Base-by-base conservation (phyloP, 1,140 invertebrate species). In the Camponotus floridanus region DNA sequence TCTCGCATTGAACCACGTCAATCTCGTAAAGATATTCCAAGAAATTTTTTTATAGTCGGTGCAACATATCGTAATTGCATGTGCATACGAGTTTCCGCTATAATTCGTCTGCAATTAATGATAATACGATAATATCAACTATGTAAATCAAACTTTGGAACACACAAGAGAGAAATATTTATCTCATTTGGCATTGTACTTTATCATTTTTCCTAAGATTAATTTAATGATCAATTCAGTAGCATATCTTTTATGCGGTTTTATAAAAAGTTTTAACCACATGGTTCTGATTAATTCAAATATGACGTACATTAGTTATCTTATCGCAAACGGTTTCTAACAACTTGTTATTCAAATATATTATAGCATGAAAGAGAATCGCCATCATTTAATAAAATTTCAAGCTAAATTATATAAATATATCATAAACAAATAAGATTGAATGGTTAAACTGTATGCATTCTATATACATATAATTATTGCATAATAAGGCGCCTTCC, bases 211-310 rank as follows among this genome's bases (percentile, higher is more conserved):
- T 62, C n/a, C 4, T 1, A 31, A 78, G 59, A 62, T 45, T 18
- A 51, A 51, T 51, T 51, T 15, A 51, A 13, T n/a, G n/a, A 48
- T 42, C n/a, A 67, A 79, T 67, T 55, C 45, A 26, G 64, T 68
- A 33, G n/a, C 76, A 39, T 26, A 64, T 33, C 31, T 70, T 11
- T 57, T 15, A 8, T 11, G 15, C 21, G 15, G 18, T 57, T 68
- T 68, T 8, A 31, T 45, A 26, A 57, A 57, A 48, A 33, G 36
- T 57, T 62, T 45, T 31, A 39, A 76, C 26, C 42, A 64, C 26
- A 76, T 76, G 36, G 8, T 57, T 80, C 68, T 51, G 65, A 55
- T 68, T 42, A 57, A 70, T 13, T 21, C 78, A 80, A 42, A 51
- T 15, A 26, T 13, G 33, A 36, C n/a, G 9, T 68, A 79, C n/a